Evolutionary conservation across 2,888 invertebrate species (phyloP).

Genomic region (Ormia ochracea): DNA sequence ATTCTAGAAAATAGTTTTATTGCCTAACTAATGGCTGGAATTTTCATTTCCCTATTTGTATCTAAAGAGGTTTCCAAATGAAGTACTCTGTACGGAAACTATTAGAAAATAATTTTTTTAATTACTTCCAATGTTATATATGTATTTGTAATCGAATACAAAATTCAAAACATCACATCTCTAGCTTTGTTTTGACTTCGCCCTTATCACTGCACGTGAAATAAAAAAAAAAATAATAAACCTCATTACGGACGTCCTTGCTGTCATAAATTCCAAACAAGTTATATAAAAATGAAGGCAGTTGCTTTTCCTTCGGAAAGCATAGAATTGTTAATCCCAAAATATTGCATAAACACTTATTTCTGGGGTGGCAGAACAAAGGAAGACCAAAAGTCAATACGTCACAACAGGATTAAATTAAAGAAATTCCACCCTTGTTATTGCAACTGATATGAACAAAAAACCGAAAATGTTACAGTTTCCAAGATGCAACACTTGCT

Average conservation of each 20-base stretch:
- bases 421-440: constrained; percentile 35
- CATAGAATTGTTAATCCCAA: constrained; percentile 43
- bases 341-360: constrained; percentile 58
- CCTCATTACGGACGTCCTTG: constrained; percentile 57
- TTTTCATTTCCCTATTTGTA: no score
- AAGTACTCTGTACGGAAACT: no score
- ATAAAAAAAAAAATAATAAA: constrained; percentile 30
- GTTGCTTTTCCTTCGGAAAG: constrained; percentile 16
- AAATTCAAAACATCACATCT: background rate
- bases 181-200: constrained; percentile 39
- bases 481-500: constrained; percentile 57
- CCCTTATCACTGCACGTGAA: constrained; percentile 48
- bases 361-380: background rate
- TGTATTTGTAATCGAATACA: no score
- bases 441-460: background rate
- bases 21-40: no score
- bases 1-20: no score
- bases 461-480: constrained; percentile 21
- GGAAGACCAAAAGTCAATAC: constrained; percentile 45
- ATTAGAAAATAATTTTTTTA: no score
- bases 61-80: no score
- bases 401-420: constrained; percentile 13
- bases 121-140: no score
- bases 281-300: constrained; percentile 28
- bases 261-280: constrained; percentile 45